phyloP scores from a whole-genome alignment of 2,888 invertebrate species.

The Dasysyrphus albostriatus region DNA sequence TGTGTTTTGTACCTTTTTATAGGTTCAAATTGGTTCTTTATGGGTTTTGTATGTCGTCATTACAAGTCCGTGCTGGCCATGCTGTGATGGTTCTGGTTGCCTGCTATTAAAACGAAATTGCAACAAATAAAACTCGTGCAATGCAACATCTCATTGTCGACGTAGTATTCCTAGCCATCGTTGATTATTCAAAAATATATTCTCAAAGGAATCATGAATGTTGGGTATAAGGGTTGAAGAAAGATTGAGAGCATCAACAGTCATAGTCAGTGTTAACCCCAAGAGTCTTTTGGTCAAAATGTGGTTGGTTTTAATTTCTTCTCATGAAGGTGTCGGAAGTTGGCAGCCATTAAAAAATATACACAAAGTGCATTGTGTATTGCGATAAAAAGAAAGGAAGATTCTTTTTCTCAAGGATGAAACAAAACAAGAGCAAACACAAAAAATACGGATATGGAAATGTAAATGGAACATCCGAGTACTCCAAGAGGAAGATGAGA shows the following conservation, averaged over 20 bases:
- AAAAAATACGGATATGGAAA: slow-evolving; percentile 17
- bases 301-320: background rate
- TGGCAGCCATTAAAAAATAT: slow-evolving; percentile 23
- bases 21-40: slow-evolving; percentile 44
- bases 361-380: slow-evolving; percentile 4
- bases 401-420: slow-evolving; percentile 2
- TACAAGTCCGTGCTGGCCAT: background rate
- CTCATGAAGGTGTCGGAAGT: slow-evolving; percentile 5
- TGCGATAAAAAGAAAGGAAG: background rate
- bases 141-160: background rate
- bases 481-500: slow-evolving; percentile 10
- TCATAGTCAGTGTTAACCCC: background rate
- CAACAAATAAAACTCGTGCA: slow-evolving; percentile 21
- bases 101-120: slow-evolving; percentile 29
- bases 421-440: background rate
- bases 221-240: background rate
- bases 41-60: background rate
- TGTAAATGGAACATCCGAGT: slow-evolving; percentile 27
- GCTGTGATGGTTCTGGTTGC: background rate
- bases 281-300: background rate
- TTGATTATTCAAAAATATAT: background rate
- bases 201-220: background rate
- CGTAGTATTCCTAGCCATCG: background rate
- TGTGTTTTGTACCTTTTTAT: slow-evolving; percentile 8
- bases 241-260: background rate